These are phyloP conservation scores for Tipula helvola DNA, from an alignment of 2,888 invertebrate species.

Conservation along the genomic window DNA sequence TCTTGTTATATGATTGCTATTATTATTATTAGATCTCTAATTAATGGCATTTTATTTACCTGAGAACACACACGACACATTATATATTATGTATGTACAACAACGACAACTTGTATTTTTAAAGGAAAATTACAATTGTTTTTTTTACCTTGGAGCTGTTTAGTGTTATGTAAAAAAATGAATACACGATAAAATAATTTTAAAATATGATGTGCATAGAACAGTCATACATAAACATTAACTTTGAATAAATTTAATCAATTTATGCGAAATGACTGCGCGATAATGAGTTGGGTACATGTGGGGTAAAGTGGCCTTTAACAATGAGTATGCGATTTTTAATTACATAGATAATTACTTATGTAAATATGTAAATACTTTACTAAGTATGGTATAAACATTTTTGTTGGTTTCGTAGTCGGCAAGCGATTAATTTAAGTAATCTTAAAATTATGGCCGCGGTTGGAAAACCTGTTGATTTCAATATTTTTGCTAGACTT, in stretches of 20 bases:
- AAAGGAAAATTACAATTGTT: background rate
- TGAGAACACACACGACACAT: background rate
- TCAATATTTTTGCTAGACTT: too few species aligned
- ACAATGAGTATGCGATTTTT: background rate
- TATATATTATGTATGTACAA: background rate
- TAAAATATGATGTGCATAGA: background rate
- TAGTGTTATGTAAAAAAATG: background rate
- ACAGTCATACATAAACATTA: background rate
- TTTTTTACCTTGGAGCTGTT: background rate
- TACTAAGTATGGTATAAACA: too few species aligned
- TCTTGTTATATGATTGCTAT: background rate
- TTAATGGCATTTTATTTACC: background rate
- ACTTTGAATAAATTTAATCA: background rate
- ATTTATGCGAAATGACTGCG: background rate
- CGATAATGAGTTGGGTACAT: background rate
- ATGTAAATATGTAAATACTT: too few species aligned
- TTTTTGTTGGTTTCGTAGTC: too few species aligned
- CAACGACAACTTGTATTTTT: background rate
- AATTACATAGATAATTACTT: too few species aligned
- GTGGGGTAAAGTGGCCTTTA: background rate
- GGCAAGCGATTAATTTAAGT: too few species aligned
- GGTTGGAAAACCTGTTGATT: too few species aligned
- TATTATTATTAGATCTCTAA: background rate
- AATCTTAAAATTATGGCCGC: too few species aligned
- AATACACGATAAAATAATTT: background rate